Evolutionary conservation across 2,797 vertebrate species (phyloP), one percentile per base, ranked within the genome.

Genomic region (Oreochromis mossambicus): DNA sequence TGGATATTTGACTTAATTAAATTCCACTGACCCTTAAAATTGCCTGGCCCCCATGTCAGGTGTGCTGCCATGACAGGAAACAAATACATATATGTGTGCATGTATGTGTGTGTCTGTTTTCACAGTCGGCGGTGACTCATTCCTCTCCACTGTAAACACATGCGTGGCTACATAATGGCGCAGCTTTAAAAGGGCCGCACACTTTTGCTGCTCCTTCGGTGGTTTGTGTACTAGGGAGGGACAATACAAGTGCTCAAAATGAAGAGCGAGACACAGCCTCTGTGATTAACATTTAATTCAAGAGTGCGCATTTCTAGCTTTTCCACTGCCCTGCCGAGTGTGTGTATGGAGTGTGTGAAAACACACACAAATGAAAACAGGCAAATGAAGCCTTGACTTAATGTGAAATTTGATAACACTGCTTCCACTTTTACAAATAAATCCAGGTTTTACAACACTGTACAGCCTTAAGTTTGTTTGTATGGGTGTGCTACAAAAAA

Each of bases 361-460:
- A 46, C 41, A 51, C 48, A 56, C 29, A 50, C 19, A 29, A 10
- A 58, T 46, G 84, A 70, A 38, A 50, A 78, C 14, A 26, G 36
- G 58, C 61, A 61, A 70, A 81, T 70, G 43, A 52, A 51, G 21
- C 36, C 21, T 81, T 13, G 19, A 70, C 91, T 85, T 77, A 81
- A 79, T 63, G 56, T 55, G 46, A 88, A 43, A 17, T n/a, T 80
- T 70, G 52, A 32, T 81, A 75, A 80, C 13, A 43, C 55, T 83
- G 70, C 80, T 75, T 84, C 43, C 79, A 83, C 68, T 32, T 80
- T 92, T 86, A 91, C 83, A 88, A 86, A 86, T 63, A 86, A 83
- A 79, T 88, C 84, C 78, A 63, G 80, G 86, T 80, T 96, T 93
- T 93, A 91, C 87, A 93, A 93, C 91, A 66, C 83, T 82, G 83